Evolutionary conservation across 1,140 invertebrate species (phyloP).

Genomic region (Polypedilum pembai): DNA sequence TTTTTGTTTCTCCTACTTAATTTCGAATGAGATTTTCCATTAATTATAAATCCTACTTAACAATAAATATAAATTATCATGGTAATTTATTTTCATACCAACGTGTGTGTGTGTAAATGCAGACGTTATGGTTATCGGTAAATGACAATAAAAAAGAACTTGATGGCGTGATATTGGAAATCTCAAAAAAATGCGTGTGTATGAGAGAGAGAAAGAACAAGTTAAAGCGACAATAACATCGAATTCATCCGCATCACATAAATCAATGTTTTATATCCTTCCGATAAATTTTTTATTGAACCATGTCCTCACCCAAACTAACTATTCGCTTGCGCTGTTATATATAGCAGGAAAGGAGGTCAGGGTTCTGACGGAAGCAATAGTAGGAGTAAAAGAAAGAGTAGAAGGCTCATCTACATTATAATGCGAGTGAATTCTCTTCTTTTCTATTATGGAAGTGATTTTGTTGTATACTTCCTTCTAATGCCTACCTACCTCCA

Average conservation of each 20-base stretch:
- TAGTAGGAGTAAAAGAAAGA: not conserved
- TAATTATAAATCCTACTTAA: too few species aligned
- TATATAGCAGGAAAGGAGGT: not conserved
- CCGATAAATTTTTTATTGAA: constrained; percentile 27
- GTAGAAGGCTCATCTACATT: not conserved
- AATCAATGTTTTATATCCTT: constrained; percentile 28
- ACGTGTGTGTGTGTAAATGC: not conserved
- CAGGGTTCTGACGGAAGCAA: not conserved
- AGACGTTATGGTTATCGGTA: not conserved
- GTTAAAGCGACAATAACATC: constrained; percentile 6
- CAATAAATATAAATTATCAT: too few species aligned
- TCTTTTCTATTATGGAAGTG: not conserved
- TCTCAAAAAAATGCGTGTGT: not conserved
- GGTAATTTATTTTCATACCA: too few species aligned
- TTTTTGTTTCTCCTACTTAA: too few species aligned
- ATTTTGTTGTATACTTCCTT: not conserved
- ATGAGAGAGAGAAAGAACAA: not conserved
- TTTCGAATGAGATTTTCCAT: too few species aligned
- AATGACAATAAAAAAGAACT: not conserved
- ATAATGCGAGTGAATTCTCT: not conserved
- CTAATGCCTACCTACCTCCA: not conserved
- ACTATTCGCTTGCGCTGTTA: constrained; percentile 15
- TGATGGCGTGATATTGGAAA: constrained; percentile 8
- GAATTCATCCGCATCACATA: constrained; percentile 24
- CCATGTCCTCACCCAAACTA: not conserved